phyloP scores from a whole-genome alignment of 2,113 vertebrate species.

The Panurus biarmicus region DNA sequence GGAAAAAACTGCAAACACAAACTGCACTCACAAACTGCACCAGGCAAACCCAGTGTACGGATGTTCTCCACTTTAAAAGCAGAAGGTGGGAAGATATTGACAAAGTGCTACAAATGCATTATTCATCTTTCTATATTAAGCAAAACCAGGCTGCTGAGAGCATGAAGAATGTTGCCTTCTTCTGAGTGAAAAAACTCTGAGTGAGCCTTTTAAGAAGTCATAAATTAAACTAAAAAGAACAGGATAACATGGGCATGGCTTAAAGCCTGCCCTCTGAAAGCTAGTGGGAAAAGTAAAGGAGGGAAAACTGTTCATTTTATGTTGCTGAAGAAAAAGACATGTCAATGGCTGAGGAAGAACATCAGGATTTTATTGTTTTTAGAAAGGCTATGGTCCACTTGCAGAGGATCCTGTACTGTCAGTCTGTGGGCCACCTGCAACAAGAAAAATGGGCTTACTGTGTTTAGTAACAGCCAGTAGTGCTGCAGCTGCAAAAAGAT shows the following conservation, averaged over 20 bases:
- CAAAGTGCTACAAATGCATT: not conserved
- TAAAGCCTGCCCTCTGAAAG: not conserved
- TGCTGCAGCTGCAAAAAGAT: not conserved
- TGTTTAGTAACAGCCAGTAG: not conserved
- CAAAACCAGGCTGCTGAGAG: not conserved
- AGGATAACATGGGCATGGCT: not conserved
- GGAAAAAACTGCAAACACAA: too few relatives aligned
- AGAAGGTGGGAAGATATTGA: not conserved
- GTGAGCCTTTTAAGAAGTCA: not conserved
- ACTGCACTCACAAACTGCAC: not conserved
- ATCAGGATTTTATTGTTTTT: not conserved
- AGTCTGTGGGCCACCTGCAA: constrained; percentile 22
- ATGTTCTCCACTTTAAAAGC: not conserved
- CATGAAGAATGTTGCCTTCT: not conserved
- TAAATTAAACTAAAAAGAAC: not conserved
- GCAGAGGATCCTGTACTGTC: not conserved
- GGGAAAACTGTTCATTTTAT: not conserved
- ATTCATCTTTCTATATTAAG: not conserved
- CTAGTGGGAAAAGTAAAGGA: not conserved
- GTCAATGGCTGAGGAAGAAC: not conserved
- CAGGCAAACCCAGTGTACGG: not conserved
- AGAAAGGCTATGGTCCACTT: not conserved
- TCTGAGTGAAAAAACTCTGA: not conserved
- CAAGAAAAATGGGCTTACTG: not conserved
- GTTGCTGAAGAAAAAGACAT: not conserved